Conservation (phyloP, 64 coral and sea anemone species). For the Stichodactyla helianthus region DNA sequence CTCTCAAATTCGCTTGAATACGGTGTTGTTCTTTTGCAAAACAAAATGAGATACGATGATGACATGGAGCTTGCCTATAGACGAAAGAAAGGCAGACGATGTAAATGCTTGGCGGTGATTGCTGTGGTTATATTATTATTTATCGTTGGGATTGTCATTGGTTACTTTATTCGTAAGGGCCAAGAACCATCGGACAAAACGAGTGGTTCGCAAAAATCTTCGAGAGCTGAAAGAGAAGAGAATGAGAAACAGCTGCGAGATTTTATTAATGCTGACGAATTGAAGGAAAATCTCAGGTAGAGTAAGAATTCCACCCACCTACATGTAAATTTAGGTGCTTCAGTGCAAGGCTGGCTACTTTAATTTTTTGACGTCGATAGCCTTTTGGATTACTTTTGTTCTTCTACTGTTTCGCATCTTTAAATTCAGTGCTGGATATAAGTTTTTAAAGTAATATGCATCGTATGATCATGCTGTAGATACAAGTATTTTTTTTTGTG, state of each 20-base stretch:
- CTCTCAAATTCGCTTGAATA: not conserved
- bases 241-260: constrained; percentile 1
- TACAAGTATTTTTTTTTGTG: too few species aligned
- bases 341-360: not conserved
- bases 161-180: constrained; percentile 35
- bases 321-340: not conserved
- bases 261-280: constrained; percentile 17
- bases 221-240: not conserved
- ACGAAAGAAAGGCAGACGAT: constrained; percentile 36
- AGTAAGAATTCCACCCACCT: not conserved
- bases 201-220: not conserved
- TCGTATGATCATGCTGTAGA: too few species aligned
- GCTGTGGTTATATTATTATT: constrained; percentile 30
- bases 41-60: constrained; percentile 1
- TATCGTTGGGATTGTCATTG: constrained; percentile 60
- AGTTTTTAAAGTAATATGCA: too few species aligned
- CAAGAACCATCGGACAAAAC: not conserved
- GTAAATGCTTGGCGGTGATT: constrained; percentile 44
- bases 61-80: constrained; percentile 25
- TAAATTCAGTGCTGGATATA: too few species aligned
- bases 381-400: too few species aligned
- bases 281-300: constrained; percentile 50
- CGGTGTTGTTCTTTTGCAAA: not conserved
- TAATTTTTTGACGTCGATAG: too few species aligned
- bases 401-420: too few species aligned